Percentiles rank a stretch among this genome's conserved stretches.
phyloP scores from a whole-genome alignment of 2,113 vertebrate genomes.

The Myrmecobius fasciatus region DNA sequence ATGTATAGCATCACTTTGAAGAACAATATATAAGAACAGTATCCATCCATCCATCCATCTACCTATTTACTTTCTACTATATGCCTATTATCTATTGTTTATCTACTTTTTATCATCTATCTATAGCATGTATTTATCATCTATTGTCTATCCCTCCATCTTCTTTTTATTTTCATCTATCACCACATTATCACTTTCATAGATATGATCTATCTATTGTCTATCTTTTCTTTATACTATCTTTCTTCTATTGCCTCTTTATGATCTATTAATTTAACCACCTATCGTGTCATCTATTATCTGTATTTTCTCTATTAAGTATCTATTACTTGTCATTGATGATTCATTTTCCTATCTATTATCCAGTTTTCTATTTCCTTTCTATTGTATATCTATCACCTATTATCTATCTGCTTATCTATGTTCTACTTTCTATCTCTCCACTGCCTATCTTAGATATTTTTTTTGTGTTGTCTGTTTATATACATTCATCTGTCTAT shows the following conservation, averaged over 20 bases:
- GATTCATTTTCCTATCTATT: too few relatives aligned
- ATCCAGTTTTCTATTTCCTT: not conserved
- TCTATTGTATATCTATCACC: not conserved
- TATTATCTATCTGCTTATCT: not conserved
- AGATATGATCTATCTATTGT: too few relatives aligned
- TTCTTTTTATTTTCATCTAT: not conserved
- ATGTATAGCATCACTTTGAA: not conserved
- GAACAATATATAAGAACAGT: not conserved
- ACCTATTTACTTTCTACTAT: not conserved
- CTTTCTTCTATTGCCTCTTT: too few relatives aligned
- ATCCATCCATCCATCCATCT: not conserved
- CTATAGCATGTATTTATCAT: not conserved
- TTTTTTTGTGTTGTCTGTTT: not conserved
- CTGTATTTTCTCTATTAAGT: not conserved
- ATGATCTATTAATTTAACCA: not conserved
- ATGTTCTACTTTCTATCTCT: not conserved
- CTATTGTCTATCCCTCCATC: not conserved
- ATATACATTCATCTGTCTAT: too few relatives aligned
- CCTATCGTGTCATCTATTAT: not conserved
- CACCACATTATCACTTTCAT: too few relatives aligned
- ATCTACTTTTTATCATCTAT: too few relatives aligned
- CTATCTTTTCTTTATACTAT: too few relatives aligned
- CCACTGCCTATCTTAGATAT: not conserved
- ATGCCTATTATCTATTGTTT: not conserved
- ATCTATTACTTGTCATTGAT: too few relatives aligned